These are phyloP conservation scores for Drosophila gaucha DNA, from an alignment of 2,888 invertebrate species.

Conservation along the genomic window DNA sequence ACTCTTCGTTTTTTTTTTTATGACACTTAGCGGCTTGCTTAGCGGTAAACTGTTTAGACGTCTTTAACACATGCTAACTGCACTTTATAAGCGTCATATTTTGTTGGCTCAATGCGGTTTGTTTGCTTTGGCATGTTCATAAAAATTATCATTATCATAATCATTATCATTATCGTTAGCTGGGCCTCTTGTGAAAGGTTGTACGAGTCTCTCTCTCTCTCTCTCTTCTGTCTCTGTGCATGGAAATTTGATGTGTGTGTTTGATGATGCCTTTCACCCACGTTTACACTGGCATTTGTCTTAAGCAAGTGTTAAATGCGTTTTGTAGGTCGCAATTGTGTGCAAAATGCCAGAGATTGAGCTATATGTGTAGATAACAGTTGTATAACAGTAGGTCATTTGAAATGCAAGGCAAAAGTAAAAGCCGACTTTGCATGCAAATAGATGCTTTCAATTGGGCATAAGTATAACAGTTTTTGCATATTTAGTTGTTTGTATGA, in stretches of 20 bases:
- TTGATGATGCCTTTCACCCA: constrained; percentile 63
- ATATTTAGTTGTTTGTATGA: not conserved
- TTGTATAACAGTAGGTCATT: constrained; percentile 9
- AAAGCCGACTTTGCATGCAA: not conserved
- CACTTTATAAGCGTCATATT: constrained; percentile 64
- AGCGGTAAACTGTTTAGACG: constrained; percentile 66
- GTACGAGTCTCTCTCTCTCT: not conserved
- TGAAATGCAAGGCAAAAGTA: constrained; percentile 2
- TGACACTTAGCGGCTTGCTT: constrained; percentile 68
- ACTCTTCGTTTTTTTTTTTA: constrained; percentile 39
- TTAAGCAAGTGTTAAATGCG: constrained; percentile 15
- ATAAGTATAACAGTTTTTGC: constrained; percentile 13
- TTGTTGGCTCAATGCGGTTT: constrained; percentile 31
- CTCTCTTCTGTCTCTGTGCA: not conserved
- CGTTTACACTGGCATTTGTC: constrained; percentile 18
- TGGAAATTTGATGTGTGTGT: constrained; percentile 43
- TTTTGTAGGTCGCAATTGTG: constrained; percentile 12
- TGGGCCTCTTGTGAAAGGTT: constrained; percentile 62
- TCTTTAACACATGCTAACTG: constrained; percentile 71
- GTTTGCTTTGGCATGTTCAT: constrained; percentile 43
- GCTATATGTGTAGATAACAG: constrained; percentile 6
- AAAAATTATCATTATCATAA: constrained; percentile 70
- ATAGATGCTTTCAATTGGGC: not conserved
- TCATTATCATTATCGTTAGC: constrained; percentile 50
- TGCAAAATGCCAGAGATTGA: constrained; percentile 15